A percentile compares a stretch with the other conserved stretches of the same genome.
These are phyloP conservation scores for Holacanthella duospinosa DNA, from an alignment of 2,888 invertebrate species.

Conservation along the genomic window DNA sequence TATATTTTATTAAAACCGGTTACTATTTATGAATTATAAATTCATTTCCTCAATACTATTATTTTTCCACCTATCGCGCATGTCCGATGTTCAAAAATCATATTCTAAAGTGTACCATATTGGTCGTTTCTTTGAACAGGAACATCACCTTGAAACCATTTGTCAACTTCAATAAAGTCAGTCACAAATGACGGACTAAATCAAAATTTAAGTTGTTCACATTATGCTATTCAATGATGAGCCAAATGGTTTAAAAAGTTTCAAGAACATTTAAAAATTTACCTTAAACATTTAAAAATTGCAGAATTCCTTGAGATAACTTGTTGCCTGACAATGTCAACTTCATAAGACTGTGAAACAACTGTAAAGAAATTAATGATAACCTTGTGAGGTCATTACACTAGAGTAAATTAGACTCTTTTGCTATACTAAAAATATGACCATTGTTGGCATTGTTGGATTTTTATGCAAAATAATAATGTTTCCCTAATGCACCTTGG, in stretches of 20 bases:
- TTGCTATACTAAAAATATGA: no score
- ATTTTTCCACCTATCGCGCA: neutral
- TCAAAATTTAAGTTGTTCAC: no score
- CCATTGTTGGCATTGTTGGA: neutral
- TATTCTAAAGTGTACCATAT: slow-evolving; percentile 21
- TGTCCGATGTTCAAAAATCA: slow-evolving; percentile 5
- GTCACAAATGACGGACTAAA: slow-evolving; percentile 63
- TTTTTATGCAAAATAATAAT: neutral
- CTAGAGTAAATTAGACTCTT: no score
- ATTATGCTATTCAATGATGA: no score
- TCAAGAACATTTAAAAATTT: slow-evolving; percentile 41
- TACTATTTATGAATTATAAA: neutral
- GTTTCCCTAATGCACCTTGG: slow-evolving; percentile 1
- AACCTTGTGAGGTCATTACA: no score
- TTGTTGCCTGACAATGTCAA: slow-evolving; percentile 47
- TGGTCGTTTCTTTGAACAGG: slow-evolving; percentile 30
- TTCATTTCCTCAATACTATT: slow-evolving; percentile 5
- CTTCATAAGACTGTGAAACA: slow-evolving; percentile 69
- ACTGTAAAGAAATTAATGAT: slow-evolving; percentile 54
- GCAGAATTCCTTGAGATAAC: slow-evolving; percentile 34
- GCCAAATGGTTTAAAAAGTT: slow-evolving; percentile 45
- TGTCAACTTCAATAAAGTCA: slow-evolving; percentile 59
- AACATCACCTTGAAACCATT: slow-evolving; percentile 57
- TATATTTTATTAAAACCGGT: no score
- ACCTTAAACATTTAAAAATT: slow-evolving; percentile 28